Conservation (phyloP, 2,888 invertebrate genomes). For the Pemphredon lugubris region DNA sequence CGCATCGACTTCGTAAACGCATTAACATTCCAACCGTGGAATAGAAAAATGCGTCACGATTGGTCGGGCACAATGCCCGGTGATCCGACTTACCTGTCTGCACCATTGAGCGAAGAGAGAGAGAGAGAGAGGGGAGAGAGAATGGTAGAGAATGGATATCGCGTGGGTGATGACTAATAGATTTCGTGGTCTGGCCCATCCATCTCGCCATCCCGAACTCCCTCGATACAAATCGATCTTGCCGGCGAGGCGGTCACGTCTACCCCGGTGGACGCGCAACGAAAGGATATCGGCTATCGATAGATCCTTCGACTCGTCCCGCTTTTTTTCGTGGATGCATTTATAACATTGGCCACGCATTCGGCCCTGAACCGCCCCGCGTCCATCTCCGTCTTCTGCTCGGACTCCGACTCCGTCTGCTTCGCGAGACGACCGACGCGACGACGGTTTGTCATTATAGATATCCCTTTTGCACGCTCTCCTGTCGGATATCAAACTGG, state of each 20-base stretch:
- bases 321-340: slow-evolving; percentile 62
- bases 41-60: slow-evolving; percentile 50
- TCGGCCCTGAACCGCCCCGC: slow-evolving; percentile 59
- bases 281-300: slow-evolving; percentile 65
- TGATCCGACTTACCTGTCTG: slow-evolving; percentile 67
- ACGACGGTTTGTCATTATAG: slow-evolving; percentile 55
- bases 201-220: slow-evolving; percentile 70
- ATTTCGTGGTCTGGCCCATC: slow-evolving; percentile 76
- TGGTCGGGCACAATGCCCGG: slow-evolving; percentile 50
- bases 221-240: slow-evolving; percentile 73
- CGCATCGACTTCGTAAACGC: slow-evolving; percentile 39
- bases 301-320: slow-evolving; percentile 55
- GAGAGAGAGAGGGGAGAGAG: slow-evolving; percentile 15
- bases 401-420: too few relatives aligned
- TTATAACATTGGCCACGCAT: slow-evolving; percentile 71
- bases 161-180: slow-evolving; percentile 79
- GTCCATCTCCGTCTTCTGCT: too few relatives aligned
- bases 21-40: slow-evolving; percentile 59
- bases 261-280: slow-evolving; percentile 49
- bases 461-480: not conserved
- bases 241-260: slow-evolving; percentile 54
- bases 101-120: slow-evolving; percentile 45
- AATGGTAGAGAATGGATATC: slow-evolving; percentile 45
- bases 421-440: slow-evolving; percentile 55
- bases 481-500: slow-evolving; percentile 1